Conservation (phyloP, 2,797 vertebrate genomes). For the Hoplostethus mediterraneus region DNA sequence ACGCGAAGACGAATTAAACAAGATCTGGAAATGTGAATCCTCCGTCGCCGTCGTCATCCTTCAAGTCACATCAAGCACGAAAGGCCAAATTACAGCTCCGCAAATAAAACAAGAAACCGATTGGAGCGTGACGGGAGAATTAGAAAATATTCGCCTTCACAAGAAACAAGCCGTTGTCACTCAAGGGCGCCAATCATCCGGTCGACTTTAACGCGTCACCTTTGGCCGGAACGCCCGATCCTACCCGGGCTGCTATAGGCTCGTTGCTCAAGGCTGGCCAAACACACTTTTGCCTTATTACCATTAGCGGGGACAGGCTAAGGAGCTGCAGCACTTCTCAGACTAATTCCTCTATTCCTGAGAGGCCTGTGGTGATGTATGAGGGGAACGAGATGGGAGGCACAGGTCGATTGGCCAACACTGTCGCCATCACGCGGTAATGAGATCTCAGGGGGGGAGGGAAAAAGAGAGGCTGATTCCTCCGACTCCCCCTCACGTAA, state of each 20-base stretch:
- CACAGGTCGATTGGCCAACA: constrained; percentile 76
- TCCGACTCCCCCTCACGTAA: constrained; percentile 53
- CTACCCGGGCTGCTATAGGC: neutral
- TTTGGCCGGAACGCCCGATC: constrained; percentile 20
- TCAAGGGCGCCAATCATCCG: constrained; percentile 18
- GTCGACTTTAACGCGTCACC: constrained; percentile 22
- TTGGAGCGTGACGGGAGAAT: neutral
- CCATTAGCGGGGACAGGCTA: constrained; percentile 56
- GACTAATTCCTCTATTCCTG: constrained; percentile 68
- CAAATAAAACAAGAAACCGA: constrained; percentile 25
- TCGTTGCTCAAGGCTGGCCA: constrained; percentile 48
- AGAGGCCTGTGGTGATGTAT: constrained; percentile 71
- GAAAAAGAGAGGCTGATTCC: constrained; percentile 47
- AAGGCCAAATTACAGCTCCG: constrained; percentile 14
- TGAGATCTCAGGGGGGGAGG: constrained; percentile 75
- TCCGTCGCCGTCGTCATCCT: neutral
- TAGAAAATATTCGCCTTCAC: constrained; percentile 19
- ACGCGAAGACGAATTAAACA: neutral
- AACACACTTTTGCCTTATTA: constrained; percentile 53
- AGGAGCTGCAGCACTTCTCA: constrained; percentile 47
- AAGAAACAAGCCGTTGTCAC: constrained; percentile 15
- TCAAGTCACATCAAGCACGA: neutral
- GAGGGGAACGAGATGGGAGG: constrained; percentile 73
- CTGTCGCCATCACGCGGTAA: constrained; percentile 75
- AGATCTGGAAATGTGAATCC: constrained; percentile 5